phyloP scores from a whole-genome alignment of 2,113 vertebrate species.

The Oxyura jamaicensis region DNA sequence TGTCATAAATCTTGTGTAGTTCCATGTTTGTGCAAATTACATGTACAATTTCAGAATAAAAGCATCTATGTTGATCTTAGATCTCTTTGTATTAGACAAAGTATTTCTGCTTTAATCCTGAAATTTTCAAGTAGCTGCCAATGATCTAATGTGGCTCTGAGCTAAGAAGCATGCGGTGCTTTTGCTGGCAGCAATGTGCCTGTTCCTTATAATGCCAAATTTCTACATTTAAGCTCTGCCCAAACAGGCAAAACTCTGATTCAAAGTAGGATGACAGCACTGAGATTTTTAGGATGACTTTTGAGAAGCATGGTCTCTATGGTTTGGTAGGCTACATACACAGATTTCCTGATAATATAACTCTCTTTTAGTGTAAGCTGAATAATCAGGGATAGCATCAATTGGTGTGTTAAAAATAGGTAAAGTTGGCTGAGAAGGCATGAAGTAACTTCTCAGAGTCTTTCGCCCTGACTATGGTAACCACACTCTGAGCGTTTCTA shows the following conservation, averaged over 20 bases:
- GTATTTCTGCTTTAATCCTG: background rate
- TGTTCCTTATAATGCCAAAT: background rate
- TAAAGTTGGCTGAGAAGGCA: background rate
- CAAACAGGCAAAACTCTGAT: background rate
- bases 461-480: background rate
- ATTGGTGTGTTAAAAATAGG: background rate
- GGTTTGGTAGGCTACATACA: background rate
- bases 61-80: background rate
- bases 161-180: background rate
- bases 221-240: background rate
- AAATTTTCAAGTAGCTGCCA: background rate
- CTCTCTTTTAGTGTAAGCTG: background rate
- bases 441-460: background rate
- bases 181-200: background rate
- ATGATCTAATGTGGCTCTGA: background rate
- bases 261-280: background rate
- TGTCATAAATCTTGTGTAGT: background rate
- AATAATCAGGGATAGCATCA: background rate
- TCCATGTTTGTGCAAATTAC: background rate
- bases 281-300: background rate
- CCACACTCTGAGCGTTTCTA: fast-evolving
- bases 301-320: background rate
- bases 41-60: background rate
- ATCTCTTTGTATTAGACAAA: background rate
- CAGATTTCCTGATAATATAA: background rate